Evolutionary conservation across 2,113 vertebrate genomes (phyloP), one percentile per base, ranked within the genome.

Genomic region (Cheirogaleus medius): DNA sequence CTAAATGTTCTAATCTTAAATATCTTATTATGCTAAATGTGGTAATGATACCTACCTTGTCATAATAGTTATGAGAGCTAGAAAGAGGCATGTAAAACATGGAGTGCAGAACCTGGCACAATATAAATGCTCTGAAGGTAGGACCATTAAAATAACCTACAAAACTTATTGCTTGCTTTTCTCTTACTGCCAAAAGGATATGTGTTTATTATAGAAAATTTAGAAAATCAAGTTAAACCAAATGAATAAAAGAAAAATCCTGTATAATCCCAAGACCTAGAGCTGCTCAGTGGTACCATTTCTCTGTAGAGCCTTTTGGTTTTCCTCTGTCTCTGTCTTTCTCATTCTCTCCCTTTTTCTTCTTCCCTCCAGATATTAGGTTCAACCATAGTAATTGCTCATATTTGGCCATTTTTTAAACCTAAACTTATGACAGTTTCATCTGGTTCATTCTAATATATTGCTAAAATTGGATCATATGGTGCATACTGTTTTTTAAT

Each of bases 361-460:
- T 13, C 23, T 34, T 44, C 11, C 27, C 56, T 42, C 52, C 14
- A 9, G 47, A 44, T 63, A 64, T 9, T 82, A 78, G 12, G 11
- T 83, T 44, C 54, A 78, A 27, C 54, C 7, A 64, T 58, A 77
- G 47, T 25, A 83, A 6, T 91, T 69, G 60, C 64, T 85, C 44
- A 32, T 81, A 81, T 64, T 47, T 69, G 71, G 52, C 69, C 74
- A 68, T 71, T 77, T 87, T 80, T 66, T 5, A 4, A 34, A 77
- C 23, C 56, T 85, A 84, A 95, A 85, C 71, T 87, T 87, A 39
- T 95, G 76, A 68, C 8, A 66, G 7, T 94, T 97, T 88, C n/a
- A 85, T 92, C 42, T 88, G 68, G 17, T 52, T 90, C 52, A 37
- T 90, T 97, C n/a, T 91, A 84, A 63, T 76, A 34, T 56, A 44